These are phyloP conservation scores for Parotia lawesii DNA, from an alignment of 2,113 vertebrate genomes.

Conservation along the genomic window DNA sequence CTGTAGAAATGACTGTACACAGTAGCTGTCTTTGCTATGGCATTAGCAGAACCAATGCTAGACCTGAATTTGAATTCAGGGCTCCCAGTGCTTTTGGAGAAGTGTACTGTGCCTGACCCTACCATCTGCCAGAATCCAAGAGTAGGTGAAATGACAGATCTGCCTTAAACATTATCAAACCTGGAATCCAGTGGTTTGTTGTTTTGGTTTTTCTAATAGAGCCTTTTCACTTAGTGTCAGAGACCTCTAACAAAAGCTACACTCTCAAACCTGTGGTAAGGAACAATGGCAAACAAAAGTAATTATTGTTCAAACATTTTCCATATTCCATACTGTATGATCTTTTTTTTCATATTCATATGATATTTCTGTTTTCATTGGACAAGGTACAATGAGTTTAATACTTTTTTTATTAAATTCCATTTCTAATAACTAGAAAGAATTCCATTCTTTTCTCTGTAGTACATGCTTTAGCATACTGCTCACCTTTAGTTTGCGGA, in stretches of 20 bases:
- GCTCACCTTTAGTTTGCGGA: conserved; percentile 11
- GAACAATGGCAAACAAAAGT: not conserved
- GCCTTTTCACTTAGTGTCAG: not conserved
- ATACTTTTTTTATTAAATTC: conserved; percentile 66
- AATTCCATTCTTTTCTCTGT: conserved; percentile 6
- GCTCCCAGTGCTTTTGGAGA: not conserved
- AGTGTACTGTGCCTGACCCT: not conserved
- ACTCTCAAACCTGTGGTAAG: not conserved
- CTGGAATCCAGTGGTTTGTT: not conserved
- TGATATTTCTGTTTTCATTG: conserved; percentile 50
- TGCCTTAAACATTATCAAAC: not conserved
- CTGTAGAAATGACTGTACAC: not conserved
- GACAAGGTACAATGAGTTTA: conserved; percentile 13
- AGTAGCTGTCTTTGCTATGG: not conserved
- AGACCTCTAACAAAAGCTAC: not conserved
- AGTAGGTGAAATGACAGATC: not conserved
- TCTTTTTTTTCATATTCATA: conserved; percentile 40
- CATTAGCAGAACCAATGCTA: not conserved
- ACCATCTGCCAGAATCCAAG: not conserved
- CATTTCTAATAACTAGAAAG: conserved; percentile 51
- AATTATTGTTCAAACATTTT: conserved; percentile 19
- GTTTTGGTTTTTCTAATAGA: not conserved
- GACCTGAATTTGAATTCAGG: not conserved
- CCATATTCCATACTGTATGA: not conserved
- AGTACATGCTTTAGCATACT: not conserved